Evolutionary conservation across 2,113 vertebrate species (phyloP).

Genomic region (Antennarius striatus): DNA sequence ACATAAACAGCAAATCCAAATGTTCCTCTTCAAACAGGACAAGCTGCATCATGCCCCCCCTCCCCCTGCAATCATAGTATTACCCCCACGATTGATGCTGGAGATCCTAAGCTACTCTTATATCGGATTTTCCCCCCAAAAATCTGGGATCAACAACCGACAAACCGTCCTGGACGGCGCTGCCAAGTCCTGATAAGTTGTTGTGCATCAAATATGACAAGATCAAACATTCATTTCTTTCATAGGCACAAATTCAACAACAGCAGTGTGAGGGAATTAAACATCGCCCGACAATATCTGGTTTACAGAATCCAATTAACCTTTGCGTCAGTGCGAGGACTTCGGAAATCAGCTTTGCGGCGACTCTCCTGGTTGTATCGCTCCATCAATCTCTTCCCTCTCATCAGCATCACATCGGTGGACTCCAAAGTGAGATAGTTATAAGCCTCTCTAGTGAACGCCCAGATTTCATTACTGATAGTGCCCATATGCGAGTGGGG

Average conservation of each 20-base stretch:
- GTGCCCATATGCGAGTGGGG: neutral
- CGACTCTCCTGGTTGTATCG: neutral
- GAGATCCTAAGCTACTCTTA: neutral
- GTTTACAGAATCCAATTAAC: conserved; percentile 56
- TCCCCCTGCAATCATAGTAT: conserved; percentile 9
- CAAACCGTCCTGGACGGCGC: neutral
- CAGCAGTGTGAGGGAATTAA: conserved; percentile 21
- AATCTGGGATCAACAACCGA: neutral
- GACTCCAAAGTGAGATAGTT: conserved; percentile 41
- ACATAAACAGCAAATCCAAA: conserved; percentile 50
- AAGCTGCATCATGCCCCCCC: neutral
- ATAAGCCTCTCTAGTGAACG: conserved; percentile 44
- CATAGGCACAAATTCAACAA: conserved; percentile 24
- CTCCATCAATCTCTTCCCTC: conserved; percentile 15
- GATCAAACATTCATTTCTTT: conserved; percentile 17
- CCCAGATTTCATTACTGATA: conserved; percentile 32
- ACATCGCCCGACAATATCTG: conserved; percentile 20
- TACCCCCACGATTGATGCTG: conserved; percentile 2
- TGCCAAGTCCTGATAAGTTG: neutral
- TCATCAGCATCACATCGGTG: conserved; percentile 37
- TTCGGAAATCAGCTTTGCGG: conserved; percentile 25
- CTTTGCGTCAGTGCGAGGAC: conserved; percentile 35
- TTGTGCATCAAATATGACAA: conserved; percentile 4
- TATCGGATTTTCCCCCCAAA: neutral
- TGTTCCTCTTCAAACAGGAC: conserved; percentile 12